Evolutionary conservation across 1,140 invertebrate genomes (phyloP).

Genomic region (Pteromalus puparum): DNA sequence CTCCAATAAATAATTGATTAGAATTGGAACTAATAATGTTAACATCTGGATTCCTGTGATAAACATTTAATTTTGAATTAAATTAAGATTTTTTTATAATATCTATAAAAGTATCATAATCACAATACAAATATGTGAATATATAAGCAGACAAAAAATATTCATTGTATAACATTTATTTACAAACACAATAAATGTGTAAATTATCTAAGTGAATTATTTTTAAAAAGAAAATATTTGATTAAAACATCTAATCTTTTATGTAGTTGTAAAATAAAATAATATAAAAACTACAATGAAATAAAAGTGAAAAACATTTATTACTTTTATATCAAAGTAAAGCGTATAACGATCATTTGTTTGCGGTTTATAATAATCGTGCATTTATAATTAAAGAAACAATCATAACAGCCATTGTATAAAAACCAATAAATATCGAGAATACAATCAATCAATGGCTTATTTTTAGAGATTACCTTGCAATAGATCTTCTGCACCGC

Average conservation of each 20-base stretch:
- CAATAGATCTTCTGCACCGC: constrained; percentile 75
- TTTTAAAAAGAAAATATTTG: not conserved
- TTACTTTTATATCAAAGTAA: not conserved
- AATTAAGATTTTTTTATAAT: constrained; percentile 37
- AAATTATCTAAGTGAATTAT: not conserved
- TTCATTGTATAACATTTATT: too few relatives aligned
- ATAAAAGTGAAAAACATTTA: not conserved
- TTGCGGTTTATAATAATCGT: not conserved
- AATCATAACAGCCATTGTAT: not conserved
- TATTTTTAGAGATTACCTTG: constrained; percentile 69
- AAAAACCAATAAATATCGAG: constrained; percentile 29
- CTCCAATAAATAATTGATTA: constrained; percentile 90
- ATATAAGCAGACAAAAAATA: not conserved
- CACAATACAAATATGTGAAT: not conserved
- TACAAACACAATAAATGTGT: not conserved
- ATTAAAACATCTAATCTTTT: not conserved
- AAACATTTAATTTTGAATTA: constrained; percentile 33
- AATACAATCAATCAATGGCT: not conserved
- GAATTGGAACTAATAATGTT: constrained; percentile 89
- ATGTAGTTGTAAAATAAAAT: not conserved
- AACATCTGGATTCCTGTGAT: constrained; percentile 90
- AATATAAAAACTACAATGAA: not conserved
- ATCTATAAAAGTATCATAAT: constrained; percentile 42
- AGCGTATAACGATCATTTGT: not conserved
- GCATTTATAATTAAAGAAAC: not conserved